A percentile compares a stretch with the other conserved stretches of the same genome.
Conservation (phyloP, 2,888 invertebrate genomes). For the Acleris laterana region DNA sequence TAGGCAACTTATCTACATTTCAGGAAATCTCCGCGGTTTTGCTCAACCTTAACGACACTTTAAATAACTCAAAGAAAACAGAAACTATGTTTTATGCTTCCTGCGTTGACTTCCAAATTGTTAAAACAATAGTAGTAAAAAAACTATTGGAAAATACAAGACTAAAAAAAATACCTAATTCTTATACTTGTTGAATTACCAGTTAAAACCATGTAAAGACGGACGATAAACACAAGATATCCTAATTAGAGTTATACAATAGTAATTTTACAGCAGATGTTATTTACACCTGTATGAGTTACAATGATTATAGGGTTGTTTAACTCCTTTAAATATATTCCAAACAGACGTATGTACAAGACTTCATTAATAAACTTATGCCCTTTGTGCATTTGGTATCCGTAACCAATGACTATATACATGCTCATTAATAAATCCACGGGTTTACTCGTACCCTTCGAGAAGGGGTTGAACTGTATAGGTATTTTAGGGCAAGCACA, state of each 20-base stretch:
- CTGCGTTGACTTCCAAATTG: slow-evolving; percentile 10
- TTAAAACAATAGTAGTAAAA: slow-evolving; percentile 21
- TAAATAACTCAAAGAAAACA: slow-evolving; percentile 36
- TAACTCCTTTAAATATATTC: slow-evolving; percentile 19
- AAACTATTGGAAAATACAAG: background rate
- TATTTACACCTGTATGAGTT: slow-evolving; percentile 48
- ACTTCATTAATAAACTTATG: background rate
- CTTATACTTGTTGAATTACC: background rate
- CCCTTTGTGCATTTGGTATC: background rate
- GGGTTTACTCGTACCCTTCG: slow-evolving; percentile 43
- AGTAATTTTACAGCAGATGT: slow-evolving; percentile 44
- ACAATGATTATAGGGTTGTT: slow-evolving; percentile 42
- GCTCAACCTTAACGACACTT: slow-evolving; percentile 20
- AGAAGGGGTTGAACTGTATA: slow-evolving; percentile 40
- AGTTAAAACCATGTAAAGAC: background rate
- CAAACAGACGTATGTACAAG: slow-evolving; percentile 2
- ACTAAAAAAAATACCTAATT: background rate
- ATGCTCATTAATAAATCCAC: slow-evolving; percentile 50
- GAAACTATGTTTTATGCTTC: slow-evolving; percentile 19
- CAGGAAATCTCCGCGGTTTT: slow-evolving; percentile 30
- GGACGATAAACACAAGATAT: background rate
- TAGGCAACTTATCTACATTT: slow-evolving; percentile 14
- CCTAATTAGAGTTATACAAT: slow-evolving; percentile 18
- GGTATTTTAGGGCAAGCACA: slow-evolving; percentile 37
- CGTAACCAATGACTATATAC: slow-evolving; percentile 43